These are phyloP conservation scores for Trisateles emortualis DNA, from an alignment of 2,888 invertebrate species.

Conservation along the genomic window DNA sequence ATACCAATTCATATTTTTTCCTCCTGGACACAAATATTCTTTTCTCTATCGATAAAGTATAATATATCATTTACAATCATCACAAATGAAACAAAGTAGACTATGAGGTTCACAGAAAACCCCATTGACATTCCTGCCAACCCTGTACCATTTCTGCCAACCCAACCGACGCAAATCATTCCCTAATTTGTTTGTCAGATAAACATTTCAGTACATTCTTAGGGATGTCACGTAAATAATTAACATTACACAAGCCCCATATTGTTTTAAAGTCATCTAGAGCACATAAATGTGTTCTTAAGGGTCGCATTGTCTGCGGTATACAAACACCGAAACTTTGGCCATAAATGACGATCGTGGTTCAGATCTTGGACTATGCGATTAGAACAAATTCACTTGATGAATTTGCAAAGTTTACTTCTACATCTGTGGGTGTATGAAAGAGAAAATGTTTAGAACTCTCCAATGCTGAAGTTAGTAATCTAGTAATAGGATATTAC, in stretches of 20 bases:
- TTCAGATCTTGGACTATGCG: constrained; percentile 53
- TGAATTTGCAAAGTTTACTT: constrained; percentile 35
- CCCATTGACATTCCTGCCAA: too few relatives aligned
- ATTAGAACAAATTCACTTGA: constrained; percentile 46
- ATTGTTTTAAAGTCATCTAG: constrained; percentile 56
- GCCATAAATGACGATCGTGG: constrained; percentile 64
- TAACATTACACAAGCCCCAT: constrained; percentile 58
- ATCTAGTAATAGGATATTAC: constrained; percentile 16
- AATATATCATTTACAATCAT: too few relatives aligned
- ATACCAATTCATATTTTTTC: too few relatives aligned
- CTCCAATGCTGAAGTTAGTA: constrained; percentile 11
- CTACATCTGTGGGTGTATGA: constrained; percentile 12
- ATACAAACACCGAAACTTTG: constrained; percentile 68
- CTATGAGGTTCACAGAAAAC: too few relatives aligned
- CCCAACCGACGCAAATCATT: constrained; percentile 21
- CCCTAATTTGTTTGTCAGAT: constrained; percentile 31
- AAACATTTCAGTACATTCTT: constrained; percentile 35
- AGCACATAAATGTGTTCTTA: constrained; percentile 56
- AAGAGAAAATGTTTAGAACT: constrained; percentile 17
- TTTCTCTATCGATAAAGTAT: too few relatives aligned
- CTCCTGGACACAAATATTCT: too few relatives aligned
- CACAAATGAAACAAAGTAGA: too few relatives aligned
- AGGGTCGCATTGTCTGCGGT: constrained; percentile 61
- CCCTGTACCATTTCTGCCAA: too few relatives aligned
- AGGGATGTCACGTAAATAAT: constrained; percentile 68